phyloP scores from a whole-genome alignment of 2,113 vertebrate species.

The Lanius collurio region DNA sequence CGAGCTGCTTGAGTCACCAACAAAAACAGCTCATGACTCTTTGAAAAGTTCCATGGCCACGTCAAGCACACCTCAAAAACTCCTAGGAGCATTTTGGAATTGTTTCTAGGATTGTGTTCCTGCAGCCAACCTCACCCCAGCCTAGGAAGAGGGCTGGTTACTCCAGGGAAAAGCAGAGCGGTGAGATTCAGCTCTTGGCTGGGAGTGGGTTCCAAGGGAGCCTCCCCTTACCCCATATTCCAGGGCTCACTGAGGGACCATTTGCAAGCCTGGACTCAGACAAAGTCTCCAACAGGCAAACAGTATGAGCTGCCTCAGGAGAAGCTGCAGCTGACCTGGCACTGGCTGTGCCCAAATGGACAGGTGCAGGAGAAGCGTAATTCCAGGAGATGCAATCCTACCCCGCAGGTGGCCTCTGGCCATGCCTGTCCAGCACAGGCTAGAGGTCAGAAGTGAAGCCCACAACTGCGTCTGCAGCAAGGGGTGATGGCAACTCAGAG shows the following conservation, averaged over 20 bases:
- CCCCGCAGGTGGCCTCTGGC: not conserved
- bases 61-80: not conserved
- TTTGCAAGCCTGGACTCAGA: not conserved
- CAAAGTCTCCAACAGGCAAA: not conserved
- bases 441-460: not conserved
- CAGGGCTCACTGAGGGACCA: not conserved
- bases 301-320: not conserved
- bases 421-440: not conserved
- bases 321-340: too few species aligned
- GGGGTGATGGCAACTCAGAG: fast-evolving
- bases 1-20: fast-evolving
- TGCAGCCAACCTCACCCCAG: not conserved
- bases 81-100: not conserved
- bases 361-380: not conserved
- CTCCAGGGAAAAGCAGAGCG: not conserved
- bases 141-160: not conserved
- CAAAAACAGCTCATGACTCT: not conserved
- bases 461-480: fast-evolving
- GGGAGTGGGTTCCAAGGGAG: not conserved
- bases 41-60: fast-evolving
- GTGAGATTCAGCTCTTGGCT: not conserved
- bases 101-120: not conserved
- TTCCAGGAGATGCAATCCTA: not conserved
- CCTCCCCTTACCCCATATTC: fast-evolving
- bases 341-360: not conserved